Evolutionary conservation across 2,113 vertebrate species (phyloP), one percentile per base, ranked within the genome.

Genomic region (Etia nguti): DNA sequence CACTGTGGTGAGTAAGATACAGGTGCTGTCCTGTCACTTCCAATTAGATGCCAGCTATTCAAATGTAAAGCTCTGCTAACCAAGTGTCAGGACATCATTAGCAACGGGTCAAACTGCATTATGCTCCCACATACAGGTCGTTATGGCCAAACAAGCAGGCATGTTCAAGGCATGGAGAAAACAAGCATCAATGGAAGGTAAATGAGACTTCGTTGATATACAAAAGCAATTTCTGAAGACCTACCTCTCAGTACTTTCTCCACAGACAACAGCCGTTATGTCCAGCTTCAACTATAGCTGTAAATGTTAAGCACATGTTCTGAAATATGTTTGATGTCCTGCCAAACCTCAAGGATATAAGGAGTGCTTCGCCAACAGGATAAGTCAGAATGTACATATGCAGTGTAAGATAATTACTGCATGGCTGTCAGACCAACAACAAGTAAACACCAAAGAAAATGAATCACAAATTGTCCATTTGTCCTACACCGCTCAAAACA

Each of bases 81-180:
- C 92, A 93, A 88, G 92, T 88, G 86, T 91, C 87, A 90, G 91
- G 93, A 85, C 92, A 92, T 95, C 92, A 95, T 96, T 95, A 96
- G 92, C 93, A 65, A 84, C 54, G 75, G 95, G 95, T 96, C 95
- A 96, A 95, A 95, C 88, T 88, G 79, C 87, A 94, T 96, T 95
- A 95, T 68, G 86, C 91, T 94, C 94, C 92, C 88, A 88, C 81
- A 86, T 80, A 88, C 84, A 79, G 20, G 85, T 89, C 55, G 34
- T 89, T 89, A 92, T 12, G 85, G 91, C 79, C 86, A 81, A 86
- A 80, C 84, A 55, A 75, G 48, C 88, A 8, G 79, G 81, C 57
- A 68, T 43, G 75, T 86, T 48, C 54, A 16, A 20, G 3, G 75
- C 88, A 24, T 83, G 79, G 68, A n/a, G 55, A 65, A 65, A 81